Conservation (phyloP, 1,140 invertebrate species). For the Ctenoplectra terminalis region DNA sequence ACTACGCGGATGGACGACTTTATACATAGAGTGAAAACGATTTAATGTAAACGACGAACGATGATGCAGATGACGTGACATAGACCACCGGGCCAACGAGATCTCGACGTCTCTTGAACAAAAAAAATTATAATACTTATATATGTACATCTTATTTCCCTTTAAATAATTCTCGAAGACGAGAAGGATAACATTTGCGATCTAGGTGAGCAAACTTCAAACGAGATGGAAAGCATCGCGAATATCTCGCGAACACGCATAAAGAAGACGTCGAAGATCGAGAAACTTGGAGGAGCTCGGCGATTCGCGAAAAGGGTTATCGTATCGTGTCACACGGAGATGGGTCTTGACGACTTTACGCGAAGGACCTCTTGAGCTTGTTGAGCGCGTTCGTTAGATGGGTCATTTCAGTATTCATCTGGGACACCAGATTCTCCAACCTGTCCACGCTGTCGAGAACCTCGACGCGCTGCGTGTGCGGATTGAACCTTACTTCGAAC, state of each 20-base stretch:
- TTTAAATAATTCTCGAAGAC: neutral
- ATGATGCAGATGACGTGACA: constrained; percentile 43
- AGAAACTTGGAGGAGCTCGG: constrained; percentile 20
- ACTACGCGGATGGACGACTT: constrained; percentile 67
- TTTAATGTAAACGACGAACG: constrained; percentile 54
- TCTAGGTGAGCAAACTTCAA: neutral
- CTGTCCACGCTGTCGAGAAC: constrained; percentile 94
- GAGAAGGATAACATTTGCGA: neutral
- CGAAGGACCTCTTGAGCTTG: constrained; percentile 87
- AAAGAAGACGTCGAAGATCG: neutral
- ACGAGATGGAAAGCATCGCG: neutral
- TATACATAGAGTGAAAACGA: constrained; percentile 71
- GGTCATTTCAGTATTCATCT: constrained; percentile 92
- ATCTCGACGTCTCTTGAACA: neutral
- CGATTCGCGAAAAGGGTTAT: constrained; percentile 39
- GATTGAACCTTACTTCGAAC: constrained; percentile 98
- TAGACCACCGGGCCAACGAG: neutral
- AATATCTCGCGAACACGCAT: neutral
- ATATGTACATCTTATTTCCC: neutral
- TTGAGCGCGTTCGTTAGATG: constrained; percentile 92
- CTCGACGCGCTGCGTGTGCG: constrained; percentile 97
- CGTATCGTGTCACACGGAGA: constrained; percentile 22
- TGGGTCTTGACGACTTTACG: constrained; percentile 72
- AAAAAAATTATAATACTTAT: neutral
- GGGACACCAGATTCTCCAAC: constrained; percentile 90